These are phyloP conservation scores for Cladopsammia gracilis DNA, from an alignment of 64 coral and sea anemone species.

Conservation along the genomic window DNA sequence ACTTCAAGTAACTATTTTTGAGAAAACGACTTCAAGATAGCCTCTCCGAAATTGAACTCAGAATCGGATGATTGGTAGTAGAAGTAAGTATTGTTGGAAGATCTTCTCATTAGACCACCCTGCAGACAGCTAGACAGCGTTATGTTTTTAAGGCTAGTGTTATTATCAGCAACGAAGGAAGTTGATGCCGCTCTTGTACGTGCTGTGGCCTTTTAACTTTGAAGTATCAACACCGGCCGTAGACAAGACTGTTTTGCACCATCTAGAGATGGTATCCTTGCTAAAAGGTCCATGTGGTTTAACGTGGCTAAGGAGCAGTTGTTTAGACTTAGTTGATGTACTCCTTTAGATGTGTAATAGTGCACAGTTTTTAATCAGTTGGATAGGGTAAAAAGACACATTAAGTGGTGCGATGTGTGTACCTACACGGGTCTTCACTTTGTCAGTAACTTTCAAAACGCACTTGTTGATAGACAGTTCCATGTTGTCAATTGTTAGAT, in stretches of 20 bases:
- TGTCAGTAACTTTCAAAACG: constrained; percentile 33
- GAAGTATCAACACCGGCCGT: constrained; percentile 56
- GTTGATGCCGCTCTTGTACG: constrained; percentile 34
- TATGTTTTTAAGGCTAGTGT: constrained; percentile 15
- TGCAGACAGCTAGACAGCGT: too few relatives aligned
- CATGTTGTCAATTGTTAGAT: constrained; percentile 41
- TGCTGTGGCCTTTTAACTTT: constrained; percentile 63
- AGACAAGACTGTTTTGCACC: constrained; percentile 21
- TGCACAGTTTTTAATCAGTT: constrained; percentile 37
- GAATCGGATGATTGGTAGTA: too few relatives aligned
- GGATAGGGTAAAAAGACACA: constrained; percentile 46
- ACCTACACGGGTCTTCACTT: constrained; percentile 54
- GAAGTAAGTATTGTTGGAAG: too few relatives aligned
- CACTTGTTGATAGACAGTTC: constrained; percentile 19
- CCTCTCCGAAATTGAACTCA: too few relatives aligned
- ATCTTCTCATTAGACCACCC: too few relatives aligned
- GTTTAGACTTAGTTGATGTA: constrained; percentile 1
- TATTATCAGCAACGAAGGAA: constrained; percentile 14
- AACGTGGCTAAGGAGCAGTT: constrained; percentile 47
- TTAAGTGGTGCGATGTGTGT: constrained; percentile 36
- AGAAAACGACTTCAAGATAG: too few relatives aligned
- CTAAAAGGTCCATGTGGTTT: constrained; percentile 56
- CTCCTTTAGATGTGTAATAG: constrained; percentile 22
- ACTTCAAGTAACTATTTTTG: too few relatives aligned
- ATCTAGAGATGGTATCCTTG: constrained; percentile 47